Base-by-base conservation (phyloP, 2,113 vertebrate species). In the Xiphophorus couchianus region DNA sequence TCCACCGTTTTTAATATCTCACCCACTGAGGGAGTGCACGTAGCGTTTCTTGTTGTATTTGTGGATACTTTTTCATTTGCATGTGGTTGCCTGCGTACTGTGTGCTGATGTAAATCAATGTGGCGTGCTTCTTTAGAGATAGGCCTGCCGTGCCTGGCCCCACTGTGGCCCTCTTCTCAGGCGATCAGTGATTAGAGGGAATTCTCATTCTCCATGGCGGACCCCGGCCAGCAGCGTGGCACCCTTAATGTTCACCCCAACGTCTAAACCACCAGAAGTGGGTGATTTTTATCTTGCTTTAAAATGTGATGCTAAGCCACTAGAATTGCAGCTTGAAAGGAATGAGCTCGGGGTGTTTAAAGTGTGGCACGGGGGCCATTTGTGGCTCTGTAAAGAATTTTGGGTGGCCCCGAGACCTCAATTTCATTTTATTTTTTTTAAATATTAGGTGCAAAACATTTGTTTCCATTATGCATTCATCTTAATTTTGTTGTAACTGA, bases 81-180 rank as follows among this genome's bases (percentile, higher is more conserved):
- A 73, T 48, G 66, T 69, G 37, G 37, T 71, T 42, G 0, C 33
- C 35, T 1, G 51, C 6, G 2, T 6, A 30, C 25, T 29, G 2
- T 69, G 58, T 66, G 51, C 51, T 67, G 69, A 1, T 82, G 76
- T 77, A 72, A 68, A 28, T 75, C 37, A 13, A 5, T 31, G 74
- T 76, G 76, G 76, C 79, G 63, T 88, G 83, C 82, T 89, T 89
- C 75, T 39, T 71, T 58, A 0, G 75, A 90, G 92, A 91, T 90
- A 86, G 91, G 81, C 51, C 74, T 65, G 87, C 74, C 62, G 48
- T 17, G 69, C 54, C 13, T 54, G 71, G 86, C 42, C 85, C 71
- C 73, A 78, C 66, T 82, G 72, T 73, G 74, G 78, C 77, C 67
- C 63, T 87, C 74, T 37, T 73, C 62, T 27, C 70, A 44, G 75